Evolutionary conservation across 2,797 vertebrate genomes (phyloP).

Genomic region (Hyperoplus immaculatus): DNA sequence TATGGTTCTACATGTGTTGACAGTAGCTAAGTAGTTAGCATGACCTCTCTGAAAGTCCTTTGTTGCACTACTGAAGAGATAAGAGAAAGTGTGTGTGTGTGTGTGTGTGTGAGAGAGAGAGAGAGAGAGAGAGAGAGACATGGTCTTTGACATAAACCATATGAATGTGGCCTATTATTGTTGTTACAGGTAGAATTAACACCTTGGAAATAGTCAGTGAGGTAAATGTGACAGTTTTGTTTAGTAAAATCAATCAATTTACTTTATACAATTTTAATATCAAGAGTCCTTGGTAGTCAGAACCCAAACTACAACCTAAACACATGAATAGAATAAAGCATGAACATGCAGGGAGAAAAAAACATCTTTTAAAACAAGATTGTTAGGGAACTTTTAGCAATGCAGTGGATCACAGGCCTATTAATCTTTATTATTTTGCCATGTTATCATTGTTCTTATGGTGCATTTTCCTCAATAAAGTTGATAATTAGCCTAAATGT

Average conservation of each 20-base stretch:
- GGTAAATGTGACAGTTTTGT: not conserved
- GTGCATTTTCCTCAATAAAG: not conserved
- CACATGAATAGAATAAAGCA: no score
- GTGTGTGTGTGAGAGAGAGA: not conserved
- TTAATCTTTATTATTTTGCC: not conserved
- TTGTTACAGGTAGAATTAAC: no score
- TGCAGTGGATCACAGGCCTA: no score
- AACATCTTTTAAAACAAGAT: not conserved
- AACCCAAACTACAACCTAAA: not conserved
- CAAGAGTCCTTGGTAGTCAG: not conserved
- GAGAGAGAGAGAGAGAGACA: not conserved
- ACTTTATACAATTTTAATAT: not conserved
- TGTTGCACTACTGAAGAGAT: not conserved
- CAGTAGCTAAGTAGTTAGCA: not conserved
- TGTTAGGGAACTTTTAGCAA: not conserved
- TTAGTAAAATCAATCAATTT: not conserved
- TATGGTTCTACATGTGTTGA: not conserved
- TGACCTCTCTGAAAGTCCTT: conserved; percentile 3
- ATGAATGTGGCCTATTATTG: not conserved
- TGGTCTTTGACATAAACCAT: not conserved
- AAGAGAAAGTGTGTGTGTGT: not conserved
- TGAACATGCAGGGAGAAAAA: no score
- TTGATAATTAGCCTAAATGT: not conserved
- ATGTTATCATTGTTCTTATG: not conserved
- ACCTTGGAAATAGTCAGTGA: not conserved